Evolutionary conservation across 2,888 invertebrate genomes (phyloP).

Genomic region (Dolichomitus sp.): DNA sequence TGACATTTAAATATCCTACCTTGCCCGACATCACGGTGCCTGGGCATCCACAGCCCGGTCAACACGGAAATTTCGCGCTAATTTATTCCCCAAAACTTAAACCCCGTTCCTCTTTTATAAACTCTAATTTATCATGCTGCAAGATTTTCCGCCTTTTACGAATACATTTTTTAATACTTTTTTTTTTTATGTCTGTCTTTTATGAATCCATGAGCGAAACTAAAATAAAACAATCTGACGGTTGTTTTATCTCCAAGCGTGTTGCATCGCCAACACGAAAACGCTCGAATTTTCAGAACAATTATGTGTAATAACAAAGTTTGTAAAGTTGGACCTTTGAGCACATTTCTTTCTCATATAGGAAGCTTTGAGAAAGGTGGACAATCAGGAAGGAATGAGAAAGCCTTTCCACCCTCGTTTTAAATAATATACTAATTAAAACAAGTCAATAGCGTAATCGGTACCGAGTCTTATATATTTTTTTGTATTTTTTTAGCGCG

Average conservation of each 20-base stretch:
- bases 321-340: not conserved
- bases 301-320: not conserved
- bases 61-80: conserved; percentile 7
- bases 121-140: conserved; percentile 56
- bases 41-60: conserved; percentile 29
- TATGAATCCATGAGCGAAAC: conserved; percentile 50
- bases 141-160: conserved; percentile 20
- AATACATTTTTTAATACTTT: conserved; percentile 9
- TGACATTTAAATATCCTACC: conserved; percentile 39
- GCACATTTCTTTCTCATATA: too few species aligned
- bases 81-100: not conserved
- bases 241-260: conserved; percentile 61
- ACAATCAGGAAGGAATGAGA: too few species aligned
- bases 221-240: conserved; percentile 51
- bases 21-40: conserved; percentile 59
- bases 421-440: too few species aligned
- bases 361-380: too few species aligned
- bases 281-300: not conserved
- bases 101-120: conserved; percentile 12
- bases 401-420: too few species aligned
- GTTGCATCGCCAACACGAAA: conserved; percentile 54
- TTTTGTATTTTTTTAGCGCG: too few species aligned
- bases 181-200: conserved; percentile 31
- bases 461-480: too few species aligned
- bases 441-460: too few species aligned